Evolutionary conservation across 2,113 vertebrate genomes (phyloP), one percentile per base, ranked within the genome.

Genomic region (Callaeas wilsoni): DNA sequence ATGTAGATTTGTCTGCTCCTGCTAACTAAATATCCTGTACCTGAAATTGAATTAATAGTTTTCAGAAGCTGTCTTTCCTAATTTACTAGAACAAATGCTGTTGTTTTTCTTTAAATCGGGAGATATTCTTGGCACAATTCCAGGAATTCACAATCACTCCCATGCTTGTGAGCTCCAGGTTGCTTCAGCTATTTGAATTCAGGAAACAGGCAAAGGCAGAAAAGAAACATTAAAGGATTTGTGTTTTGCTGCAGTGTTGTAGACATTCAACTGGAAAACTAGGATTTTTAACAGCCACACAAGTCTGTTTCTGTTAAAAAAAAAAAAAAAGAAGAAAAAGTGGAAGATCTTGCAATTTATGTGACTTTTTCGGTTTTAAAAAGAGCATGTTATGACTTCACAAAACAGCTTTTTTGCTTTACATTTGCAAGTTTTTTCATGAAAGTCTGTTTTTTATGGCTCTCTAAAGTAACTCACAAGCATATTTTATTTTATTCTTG

Each of bases 191-290:
- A 76, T 95, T 94, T 88, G 75, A 87, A 89, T 97, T 97, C 95
- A 94, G 96, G 89, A 97, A 97, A 97, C 88, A 87, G 90, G 86
- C 59, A 93, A 57, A 95, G 67, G 81, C 89, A 95, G 84, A 88
- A 96, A 92, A 91, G 73, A 82, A 95, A 97, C 94, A 96, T 91
- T 92, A 97, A 97, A 96, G 86, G 87, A 88, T 93, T 96, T 97
- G 87, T 85, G 37, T 88, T 96, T 95, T 94, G 87, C 93, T 95
- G 76, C 89, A 83, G 63, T 11, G 32, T 80, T 75, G 50, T 86
- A 74, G 89, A 86, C 87, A 44, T 89, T 94, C 84, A 94, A 37
- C 64, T 96, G 90, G 55, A 68, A 97, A 84, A 55, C 75, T 27
- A 85, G 68, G 94, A 96, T 96, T 96, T 90, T 89, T 68, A 96